These are phyloP conservation scores for Apistogramma diplotaenia DNA, from an alignment of 2,113 vertebrate species.

Conservation along the genomic window DNA sequence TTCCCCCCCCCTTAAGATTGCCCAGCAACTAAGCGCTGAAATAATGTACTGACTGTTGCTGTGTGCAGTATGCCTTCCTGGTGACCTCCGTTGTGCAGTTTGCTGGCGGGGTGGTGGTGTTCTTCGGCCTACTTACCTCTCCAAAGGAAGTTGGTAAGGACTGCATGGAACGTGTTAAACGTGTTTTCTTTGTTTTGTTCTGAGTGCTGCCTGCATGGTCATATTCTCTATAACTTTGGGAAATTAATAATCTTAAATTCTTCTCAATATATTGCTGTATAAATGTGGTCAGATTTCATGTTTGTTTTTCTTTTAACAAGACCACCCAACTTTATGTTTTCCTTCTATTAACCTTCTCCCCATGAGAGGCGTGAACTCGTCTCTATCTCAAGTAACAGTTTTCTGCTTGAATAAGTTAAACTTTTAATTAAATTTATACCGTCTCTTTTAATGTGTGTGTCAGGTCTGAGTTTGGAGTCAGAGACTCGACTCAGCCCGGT, in stretches of 20 bases:
- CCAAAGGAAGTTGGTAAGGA: slow-evolving; percentile 94
- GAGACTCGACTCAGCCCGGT: slow-evolving; percentile 69
- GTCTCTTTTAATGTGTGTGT: not conserved
- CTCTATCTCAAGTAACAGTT: not conserved
- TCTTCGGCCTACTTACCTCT: slow-evolving; percentile 92
- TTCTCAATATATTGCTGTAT: not conserved
- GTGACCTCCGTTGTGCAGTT: slow-evolving; percentile 95
- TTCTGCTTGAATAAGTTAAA: not conserved
- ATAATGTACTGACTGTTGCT: not conserved
- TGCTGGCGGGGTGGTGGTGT: slow-evolving; percentile 91
- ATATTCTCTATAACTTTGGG: not conserved
- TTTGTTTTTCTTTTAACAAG: not conserved
- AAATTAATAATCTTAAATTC: not conserved
- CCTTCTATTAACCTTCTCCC: not conserved
- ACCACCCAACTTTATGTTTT: not conserved
- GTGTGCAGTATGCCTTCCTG: slow-evolving; percentile 90
- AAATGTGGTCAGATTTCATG: not conserved
- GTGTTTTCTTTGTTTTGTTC: not conserved
- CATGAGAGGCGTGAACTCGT: not conserved
- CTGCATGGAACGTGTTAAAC: not conserved
- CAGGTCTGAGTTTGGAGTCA: slow-evolving; percentile 66
- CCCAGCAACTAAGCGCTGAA: not conserved
- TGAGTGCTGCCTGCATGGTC: not conserved
- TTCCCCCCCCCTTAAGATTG: not conserved
- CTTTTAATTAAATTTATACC: not conserved